Percentiles rank a stretch among this genome's conserved stretches.
Conservation (phyloP, 2,888 invertebrate species). For the Ferrisia virgata region DNA sequence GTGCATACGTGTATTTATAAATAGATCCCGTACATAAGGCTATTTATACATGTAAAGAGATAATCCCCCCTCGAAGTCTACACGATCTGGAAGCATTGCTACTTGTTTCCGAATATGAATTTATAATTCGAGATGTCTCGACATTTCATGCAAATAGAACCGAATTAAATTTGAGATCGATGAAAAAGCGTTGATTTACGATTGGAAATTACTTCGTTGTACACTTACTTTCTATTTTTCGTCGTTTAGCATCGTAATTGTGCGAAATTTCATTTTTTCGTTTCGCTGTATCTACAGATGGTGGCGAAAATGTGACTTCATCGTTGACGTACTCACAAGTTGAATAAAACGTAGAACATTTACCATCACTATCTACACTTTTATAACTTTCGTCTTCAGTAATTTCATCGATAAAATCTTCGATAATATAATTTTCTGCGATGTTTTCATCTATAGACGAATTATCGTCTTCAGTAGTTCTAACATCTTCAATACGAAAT, state of each 20-base stretch:
- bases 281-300: not conserved
- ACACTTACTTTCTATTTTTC: not conserved
- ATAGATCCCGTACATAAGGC: not conserved
- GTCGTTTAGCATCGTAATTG: not conserved
- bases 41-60: not conserved
- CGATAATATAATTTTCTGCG: not conserved
- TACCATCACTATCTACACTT: not conserved
- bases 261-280: not conserved
- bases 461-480: not conserved
- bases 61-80: not conserved
- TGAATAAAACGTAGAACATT: not conserved
- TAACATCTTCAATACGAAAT: not conserved
- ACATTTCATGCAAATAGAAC: not conserved
- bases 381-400: not conserved
- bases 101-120: not conserved
- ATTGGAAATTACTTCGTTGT: not conserved
- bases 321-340: not conserved
- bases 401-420: not conserved
- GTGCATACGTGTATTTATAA: not conserved
- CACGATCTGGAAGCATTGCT: not conserved
- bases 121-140: not conserved
- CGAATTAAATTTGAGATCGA: not conserved
- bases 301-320: not conserved
- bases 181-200: not conserved
- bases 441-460: not conserved